phyloP scores from a whole-genome alignment of 92 coral and sea anemone genomes.

The Porites rus region DNA sequence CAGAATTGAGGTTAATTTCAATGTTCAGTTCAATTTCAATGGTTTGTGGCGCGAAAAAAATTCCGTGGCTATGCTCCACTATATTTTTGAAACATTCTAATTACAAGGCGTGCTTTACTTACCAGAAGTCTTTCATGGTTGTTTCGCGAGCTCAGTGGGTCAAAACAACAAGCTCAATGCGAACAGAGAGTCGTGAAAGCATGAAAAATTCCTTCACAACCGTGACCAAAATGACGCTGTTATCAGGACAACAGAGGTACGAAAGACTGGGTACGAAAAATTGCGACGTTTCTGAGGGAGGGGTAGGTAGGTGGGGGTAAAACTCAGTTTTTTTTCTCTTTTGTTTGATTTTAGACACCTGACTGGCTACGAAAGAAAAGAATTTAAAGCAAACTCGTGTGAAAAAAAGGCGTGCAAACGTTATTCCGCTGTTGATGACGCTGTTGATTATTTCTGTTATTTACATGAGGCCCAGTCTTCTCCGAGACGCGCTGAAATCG shows the following conservation, averaged over 20 bases:
- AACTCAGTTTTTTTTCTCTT: too few species aligned
- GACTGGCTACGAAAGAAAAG: not conserved
- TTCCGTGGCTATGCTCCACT: not conserved
- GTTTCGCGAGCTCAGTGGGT: not conserved
- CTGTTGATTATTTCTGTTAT: not conserved
- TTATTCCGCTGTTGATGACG: too few species aligned
- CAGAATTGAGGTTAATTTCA: not conserved
- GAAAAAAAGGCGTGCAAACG: too few species aligned
- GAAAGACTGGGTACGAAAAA: not conserved
- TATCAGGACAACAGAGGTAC: constrained; percentile 35
- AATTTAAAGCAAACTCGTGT: not conserved
- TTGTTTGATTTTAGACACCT: not conserved
- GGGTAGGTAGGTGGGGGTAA: not conserved
- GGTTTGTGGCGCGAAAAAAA: not conserved
- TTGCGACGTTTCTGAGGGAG: not conserved
- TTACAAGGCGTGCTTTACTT: not conserved
- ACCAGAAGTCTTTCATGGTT: not conserved
- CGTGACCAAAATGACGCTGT: constrained; percentile 10
- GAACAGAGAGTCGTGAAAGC: not conserved
- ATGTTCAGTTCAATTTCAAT: not conserved
- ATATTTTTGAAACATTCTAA: not conserved
- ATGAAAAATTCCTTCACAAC: constrained; percentile 6
- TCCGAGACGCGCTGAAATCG: constrained; percentile 8
- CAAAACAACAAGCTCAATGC: not conserved
- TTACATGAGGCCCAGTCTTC: constrained; percentile 10